Conservation (phyloP, 2,113 vertebrate genomes). For the Bombycilla garrulus region DNA sequence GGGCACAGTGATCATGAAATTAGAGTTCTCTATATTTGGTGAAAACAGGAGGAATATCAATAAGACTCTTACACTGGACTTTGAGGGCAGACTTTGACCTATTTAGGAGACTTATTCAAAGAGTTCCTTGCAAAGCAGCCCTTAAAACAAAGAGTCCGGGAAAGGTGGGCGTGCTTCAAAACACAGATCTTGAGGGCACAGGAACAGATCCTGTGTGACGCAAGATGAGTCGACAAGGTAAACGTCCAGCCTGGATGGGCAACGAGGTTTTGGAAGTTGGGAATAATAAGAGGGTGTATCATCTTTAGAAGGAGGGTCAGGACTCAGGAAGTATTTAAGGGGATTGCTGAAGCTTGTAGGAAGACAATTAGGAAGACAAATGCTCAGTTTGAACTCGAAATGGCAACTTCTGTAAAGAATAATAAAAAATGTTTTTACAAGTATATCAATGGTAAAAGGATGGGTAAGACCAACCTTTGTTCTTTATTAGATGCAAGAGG, state of each 20-base stretch:
- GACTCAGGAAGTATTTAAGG: not conserved
- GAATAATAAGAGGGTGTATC: not conserved
- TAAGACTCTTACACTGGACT: not conserved
- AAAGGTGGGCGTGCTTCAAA: not conserved
- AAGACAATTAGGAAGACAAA: not conserved
- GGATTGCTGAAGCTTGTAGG: not conserved
- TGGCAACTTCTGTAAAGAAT: not conserved
- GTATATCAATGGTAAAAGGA: not conserved
- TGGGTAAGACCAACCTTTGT: not conserved
- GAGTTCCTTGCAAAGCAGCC: not conserved
- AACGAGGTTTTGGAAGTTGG: rapidly evolving
- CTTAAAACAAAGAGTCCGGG: not conserved
- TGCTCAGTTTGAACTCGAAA: not conserved
- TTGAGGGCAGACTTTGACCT: not conserved
- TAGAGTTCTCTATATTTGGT: not conserved
- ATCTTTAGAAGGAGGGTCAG: not conserved
- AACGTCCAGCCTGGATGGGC: not conserved
- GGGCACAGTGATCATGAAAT: not conserved
- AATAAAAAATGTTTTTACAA: not conserved
- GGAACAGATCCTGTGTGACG: not conserved
- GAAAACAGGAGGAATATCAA: not conserved
- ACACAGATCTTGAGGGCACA: not conserved
- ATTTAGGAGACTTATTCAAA: not conserved
- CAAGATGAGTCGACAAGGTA: rapidly evolving
- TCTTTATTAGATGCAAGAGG: not conserved